phyloP scores from a whole-genome alignment of 2,797 vertebrate genomes.

The Nothura maculosa region DNA sequence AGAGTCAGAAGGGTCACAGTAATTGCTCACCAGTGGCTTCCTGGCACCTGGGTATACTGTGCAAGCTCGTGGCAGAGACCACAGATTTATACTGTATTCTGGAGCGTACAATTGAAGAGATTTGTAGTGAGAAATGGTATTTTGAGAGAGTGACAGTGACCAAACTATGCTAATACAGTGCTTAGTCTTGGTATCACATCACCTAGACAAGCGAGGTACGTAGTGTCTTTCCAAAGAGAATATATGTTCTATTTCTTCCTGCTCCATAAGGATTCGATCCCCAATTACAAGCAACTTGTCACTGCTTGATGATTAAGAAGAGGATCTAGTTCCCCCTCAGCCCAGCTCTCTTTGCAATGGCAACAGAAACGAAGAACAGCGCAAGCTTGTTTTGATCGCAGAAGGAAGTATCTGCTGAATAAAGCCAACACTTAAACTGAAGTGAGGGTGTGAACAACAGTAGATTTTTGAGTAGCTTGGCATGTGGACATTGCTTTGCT shows the following conservation, averaged over 20 bases:
- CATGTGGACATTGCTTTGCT: not conserved
- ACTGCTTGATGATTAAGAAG: not conserved
- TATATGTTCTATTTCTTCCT: not conserved
- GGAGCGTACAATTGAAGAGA: not conserved
- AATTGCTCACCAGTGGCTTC: not conserved
- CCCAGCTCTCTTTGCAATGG: not conserved
- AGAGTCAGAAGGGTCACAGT: not conserved
- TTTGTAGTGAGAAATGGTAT: not conserved
- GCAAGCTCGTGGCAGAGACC: not conserved
- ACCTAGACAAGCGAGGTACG: not conserved
- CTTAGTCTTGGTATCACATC: not conserved
- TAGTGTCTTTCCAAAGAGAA: not conserved
- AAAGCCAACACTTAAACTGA: slow-evolving; percentile 10
- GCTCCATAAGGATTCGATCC: not conserved
- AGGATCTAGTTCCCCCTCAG: not conserved
- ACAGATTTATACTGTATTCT: not conserved
- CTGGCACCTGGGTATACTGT: not conserved
- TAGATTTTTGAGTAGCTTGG: not conserved
- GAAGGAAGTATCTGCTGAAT: not conserved
- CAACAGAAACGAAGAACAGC: not conserved
- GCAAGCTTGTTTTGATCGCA: not conserved
- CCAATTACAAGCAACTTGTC: not conserved
- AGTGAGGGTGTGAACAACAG: slow-evolving; percentile 5
- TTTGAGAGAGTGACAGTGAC: not conserved
- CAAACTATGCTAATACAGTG: no score